A percentile compares a stretch with the other conserved stretches of the same genome.
phyloP scores from a whole-genome alignment of 2,888 invertebrate genomes.

The Papilio elwesi region DNA sequence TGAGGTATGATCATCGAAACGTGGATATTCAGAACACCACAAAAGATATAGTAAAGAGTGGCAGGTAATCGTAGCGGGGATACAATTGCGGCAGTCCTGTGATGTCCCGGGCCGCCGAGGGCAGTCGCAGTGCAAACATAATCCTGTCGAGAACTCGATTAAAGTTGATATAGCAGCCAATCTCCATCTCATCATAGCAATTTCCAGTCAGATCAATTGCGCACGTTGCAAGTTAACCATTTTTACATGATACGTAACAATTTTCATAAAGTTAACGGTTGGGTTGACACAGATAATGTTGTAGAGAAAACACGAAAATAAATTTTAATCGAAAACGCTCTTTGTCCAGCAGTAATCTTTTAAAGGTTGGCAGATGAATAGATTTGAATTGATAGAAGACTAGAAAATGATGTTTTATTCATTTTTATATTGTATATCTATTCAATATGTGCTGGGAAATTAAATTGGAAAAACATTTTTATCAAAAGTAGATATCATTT shows the following conservation, averaged over 20 bases:
- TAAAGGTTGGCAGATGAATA: too few species aligned
- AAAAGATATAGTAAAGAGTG: constrained; percentile 58
- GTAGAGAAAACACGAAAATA: too few species aligned
- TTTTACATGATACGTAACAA: neutral
- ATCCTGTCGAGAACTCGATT: constrained; percentile 63
- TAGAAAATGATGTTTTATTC: too few species aligned
- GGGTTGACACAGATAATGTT: too few species aligned
- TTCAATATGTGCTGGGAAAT: too few species aligned
- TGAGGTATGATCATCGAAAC: too few species aligned
- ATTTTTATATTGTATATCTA: too few species aligned
- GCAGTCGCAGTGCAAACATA: constrained; percentile 60
- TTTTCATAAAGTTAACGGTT: neutral
- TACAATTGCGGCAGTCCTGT: constrained; percentile 30
- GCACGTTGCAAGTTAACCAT: constrained; percentile 33
- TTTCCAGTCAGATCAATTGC: neutral
- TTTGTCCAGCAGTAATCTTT: too few species aligned
- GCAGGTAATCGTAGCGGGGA: constrained; percentile 55
- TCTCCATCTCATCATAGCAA: constrained; percentile 41
- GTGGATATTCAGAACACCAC: constrained; percentile 40
- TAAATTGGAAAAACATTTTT: too few species aligned
- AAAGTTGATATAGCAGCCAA: constrained; percentile 58
- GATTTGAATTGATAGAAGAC: too few species aligned
- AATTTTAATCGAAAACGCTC: too few species aligned
- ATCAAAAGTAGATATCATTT: too few species aligned
- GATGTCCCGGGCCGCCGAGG: constrained; percentile 48